These are phyloP conservation scores for Conus ventricosus DNA, from an alignment of 1,140 invertebrate species.

Conservation along the genomic window DNA sequence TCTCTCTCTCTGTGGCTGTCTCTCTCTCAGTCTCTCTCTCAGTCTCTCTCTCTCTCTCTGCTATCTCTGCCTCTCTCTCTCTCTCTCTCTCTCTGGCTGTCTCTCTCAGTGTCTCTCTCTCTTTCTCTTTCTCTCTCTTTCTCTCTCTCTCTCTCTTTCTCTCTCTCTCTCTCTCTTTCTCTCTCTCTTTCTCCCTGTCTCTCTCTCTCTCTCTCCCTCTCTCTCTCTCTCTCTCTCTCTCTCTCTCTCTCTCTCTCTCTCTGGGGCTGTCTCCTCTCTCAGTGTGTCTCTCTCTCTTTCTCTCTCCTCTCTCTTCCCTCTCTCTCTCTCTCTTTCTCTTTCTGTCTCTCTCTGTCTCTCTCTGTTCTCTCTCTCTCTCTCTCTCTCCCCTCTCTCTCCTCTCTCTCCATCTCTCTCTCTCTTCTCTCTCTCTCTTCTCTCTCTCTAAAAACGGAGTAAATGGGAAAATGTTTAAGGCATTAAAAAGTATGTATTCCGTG, in stretches of 20 bases:
- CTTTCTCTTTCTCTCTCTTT: too few relatives aligned
- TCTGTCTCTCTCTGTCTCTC: neutral
- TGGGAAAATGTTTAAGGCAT: too few relatives aligned
- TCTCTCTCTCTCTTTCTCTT: neutral
- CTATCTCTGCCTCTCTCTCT: conserved; percentile 1
- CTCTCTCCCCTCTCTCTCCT: neutral
- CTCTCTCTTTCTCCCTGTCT: neutral
- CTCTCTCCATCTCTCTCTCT: neutral
- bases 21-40: neutral
- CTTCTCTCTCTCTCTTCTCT: neutral
- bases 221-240: conserved; percentile 1
- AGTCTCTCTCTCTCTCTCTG: neutral
- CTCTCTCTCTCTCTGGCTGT: neutral
- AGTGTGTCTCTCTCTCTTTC: neutral
- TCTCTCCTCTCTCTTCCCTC: neutral
- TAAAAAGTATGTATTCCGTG: too few relatives aligned
- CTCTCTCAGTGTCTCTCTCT: too few relatives aligned
- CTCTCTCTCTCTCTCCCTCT: neutral
- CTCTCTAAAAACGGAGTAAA: too few relatives aligned
- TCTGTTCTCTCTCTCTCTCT: neutral
- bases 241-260: neutral
- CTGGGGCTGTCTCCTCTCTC: too few relatives aligned
- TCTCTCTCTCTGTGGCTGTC: too few relatives aligned
- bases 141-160: too few relatives aligned
- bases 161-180: neutral